Evolutionary conservation across 2,113 vertebrate genomes (phyloP), one percentile per base, ranked within the genome.

Genomic region (Macroglossus sobrinus): DNA sequence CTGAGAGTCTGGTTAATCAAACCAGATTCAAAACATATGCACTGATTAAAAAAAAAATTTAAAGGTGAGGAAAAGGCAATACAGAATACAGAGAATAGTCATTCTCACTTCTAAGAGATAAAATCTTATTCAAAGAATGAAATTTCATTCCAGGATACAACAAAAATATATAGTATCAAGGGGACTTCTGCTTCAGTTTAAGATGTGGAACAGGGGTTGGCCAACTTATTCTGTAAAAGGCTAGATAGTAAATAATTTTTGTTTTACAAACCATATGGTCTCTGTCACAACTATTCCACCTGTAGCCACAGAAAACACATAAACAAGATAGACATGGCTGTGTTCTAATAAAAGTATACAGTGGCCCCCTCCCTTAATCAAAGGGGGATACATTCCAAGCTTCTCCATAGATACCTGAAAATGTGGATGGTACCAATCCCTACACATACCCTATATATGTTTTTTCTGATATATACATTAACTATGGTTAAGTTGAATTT

Each of bases 211-310:
- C 8, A n/a, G 53, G 63, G 13, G 24, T 40, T 50, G 18, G 53
- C 30, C 43, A 94, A 72, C 9, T 22, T 96, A 91, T 89, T 80
- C 63, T 64, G 21, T 66, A 85, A 94, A 92, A 96, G 35, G 35
- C 30, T n/a, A 86, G n/a, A 43, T 14, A 47, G 30, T 85, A 79
- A 43, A n/a, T 66, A 38, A 28, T 79, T 81, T 93, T 82, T 71
- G 68, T 47, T 71, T 93, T 71, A 26, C 7, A n/a, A 79, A 53
- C 74, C 55, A 72, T 38, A 78, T 45, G 63, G 16, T 76, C 78
- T 89, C 86, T 82, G 30, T 74, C 21, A 64, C 64, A 63, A 69
- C 53, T 59, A 82, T 21, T 91, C 26, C n/a, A 16, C 45, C 61
- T 74, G 28, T 63, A 79, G 72, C 43, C 76, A 84, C 64, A 91